These are phyloP conservation scores for Microctonus aethiopoides DNA, from an alignment of 2,888 invertebrate species.

Conservation along the genomic window DNA sequence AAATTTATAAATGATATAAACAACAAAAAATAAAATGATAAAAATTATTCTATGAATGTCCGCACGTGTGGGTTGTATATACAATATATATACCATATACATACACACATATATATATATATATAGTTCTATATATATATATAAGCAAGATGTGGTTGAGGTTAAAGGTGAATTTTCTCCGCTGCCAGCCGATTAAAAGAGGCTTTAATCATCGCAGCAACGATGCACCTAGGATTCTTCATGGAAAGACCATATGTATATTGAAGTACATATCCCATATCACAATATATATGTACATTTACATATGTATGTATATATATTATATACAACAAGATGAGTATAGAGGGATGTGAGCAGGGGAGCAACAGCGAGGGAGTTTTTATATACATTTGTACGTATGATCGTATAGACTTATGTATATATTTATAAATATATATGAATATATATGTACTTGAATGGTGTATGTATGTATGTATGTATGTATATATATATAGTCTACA, in stretches of 20 bases:
- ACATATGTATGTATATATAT: neutral
- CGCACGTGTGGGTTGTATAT: conserved; percentile 1
- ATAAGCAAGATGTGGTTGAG: conserved; percentile 35
- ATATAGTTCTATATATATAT: neutral
- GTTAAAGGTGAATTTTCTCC: conserved; percentile 48
- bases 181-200: conserved; percentile 48
- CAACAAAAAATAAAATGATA: neutral
- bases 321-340: conserved; percentile 23
- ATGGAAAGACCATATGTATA: conserved; percentile 19
- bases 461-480: too few species aligned
- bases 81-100: neutral
- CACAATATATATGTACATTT: neutral
- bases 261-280: conserved; percentile 8
- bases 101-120: neutral
- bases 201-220: conserved; percentile 46
- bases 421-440: too few species aligned
- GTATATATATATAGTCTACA: conserved; percentile 13
- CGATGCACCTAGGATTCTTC: conserved; percentile 26
- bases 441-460: too few species aligned
- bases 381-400: conserved; percentile 18
- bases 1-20: neutral
- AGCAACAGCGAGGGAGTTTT: neutral
- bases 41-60: neutral
- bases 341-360: conserved; percentile 5
- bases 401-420: too few species aligned